Percentiles rank a stretch among this genome's conserved stretches.
Conservation (phyloP, 2,113 vertebrate species). For the Felis catus region F.catus_Fca126_mat1.0 CM031426.1:48445501-48446000, state of each 20-base stretch:
- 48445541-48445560: neutral
- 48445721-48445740: neutral
- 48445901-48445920: neutral
- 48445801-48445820: neutral
- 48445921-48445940: neutral
- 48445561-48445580: neutral
- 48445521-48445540: neutral
- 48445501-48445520: neutral
- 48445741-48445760: neutral
- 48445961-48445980: neutral
- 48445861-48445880: neutral
- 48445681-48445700: neutral
- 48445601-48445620: neutral
- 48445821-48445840: neutral
- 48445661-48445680: neutral
- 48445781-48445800: fast-evolving
- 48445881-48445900: neutral
- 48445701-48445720: neutral
- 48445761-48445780: neutral
- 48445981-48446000: neutral
- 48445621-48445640: neutral
- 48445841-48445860: neutral
- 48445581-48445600: neutral
- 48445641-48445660: neutral
- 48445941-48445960: neutral